Conservation (phyloP, 2,797 vertebrate genomes). For the Poeciliopsis gracilis region DNA sequence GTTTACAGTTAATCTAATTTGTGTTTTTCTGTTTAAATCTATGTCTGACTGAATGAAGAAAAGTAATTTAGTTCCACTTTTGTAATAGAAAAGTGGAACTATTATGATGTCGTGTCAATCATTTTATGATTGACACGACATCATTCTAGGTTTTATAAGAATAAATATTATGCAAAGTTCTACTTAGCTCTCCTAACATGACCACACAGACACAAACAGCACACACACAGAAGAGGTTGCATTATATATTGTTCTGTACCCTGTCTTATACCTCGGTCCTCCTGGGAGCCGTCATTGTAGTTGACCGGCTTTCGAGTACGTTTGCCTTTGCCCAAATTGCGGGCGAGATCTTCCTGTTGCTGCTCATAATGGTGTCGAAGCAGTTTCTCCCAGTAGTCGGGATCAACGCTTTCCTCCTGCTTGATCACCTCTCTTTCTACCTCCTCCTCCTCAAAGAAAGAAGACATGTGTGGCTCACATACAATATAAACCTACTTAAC, state of each 20-base stretch:
- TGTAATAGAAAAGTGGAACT: background rate
- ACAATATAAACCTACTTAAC: background rate
- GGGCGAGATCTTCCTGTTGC: constrained; percentile 96
- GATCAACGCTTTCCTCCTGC: constrained; percentile 97
- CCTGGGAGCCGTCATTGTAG: constrained; percentile 98
- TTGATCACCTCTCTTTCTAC: constrained; percentile 98
- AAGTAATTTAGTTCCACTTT: background rate
- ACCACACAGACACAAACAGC: constrained; percentile 50
- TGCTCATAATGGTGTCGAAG: constrained; percentile 98
- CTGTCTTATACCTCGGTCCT: constrained; percentile 95
- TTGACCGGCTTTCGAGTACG: constrained; percentile 98
- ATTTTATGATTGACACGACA: background rate
- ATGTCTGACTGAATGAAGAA: background rate
- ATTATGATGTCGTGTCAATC: too few species aligned
- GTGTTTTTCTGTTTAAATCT: background rate
- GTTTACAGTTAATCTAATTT: background rate
- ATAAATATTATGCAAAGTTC: constrained; percentile 26
- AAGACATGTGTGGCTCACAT: background rate
- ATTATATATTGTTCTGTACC: constrained; percentile 81
- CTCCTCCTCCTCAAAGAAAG: constrained; percentile 87
- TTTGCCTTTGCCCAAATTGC: constrained; percentile 98
- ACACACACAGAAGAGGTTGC: constrained; percentile 64
- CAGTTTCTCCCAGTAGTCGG: constrained; percentile 99
- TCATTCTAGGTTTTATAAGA: background rate
- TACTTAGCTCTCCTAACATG: background rate